These are phyloP conservation scores for Octomys mimax DNA, from an alignment of 2,797 vertebrate genomes.

Conservation along the genomic window DNA sequence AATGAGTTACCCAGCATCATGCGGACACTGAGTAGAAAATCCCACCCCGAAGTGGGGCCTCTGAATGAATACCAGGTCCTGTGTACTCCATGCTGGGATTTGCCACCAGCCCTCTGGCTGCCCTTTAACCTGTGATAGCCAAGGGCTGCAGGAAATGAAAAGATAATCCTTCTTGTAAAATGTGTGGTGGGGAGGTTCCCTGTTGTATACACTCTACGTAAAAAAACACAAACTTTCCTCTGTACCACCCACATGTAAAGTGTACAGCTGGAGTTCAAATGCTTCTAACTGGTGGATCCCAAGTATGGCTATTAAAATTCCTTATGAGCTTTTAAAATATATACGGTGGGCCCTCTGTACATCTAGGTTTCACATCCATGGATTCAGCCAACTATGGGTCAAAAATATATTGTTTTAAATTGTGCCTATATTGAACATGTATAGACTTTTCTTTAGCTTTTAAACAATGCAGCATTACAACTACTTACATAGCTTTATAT, in stretches of 20 bases:
- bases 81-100: neutral
- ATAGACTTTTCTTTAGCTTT: neutral
- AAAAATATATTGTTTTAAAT: neutral
- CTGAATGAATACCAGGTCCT: neutral
- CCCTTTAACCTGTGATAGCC: neutral
- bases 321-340: neutral
- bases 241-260: constrained; percentile 65
- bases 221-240: constrained; percentile 61
- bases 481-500: neutral
- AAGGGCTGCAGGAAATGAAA: constrained; percentile 53
- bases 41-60: neutral
- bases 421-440: neutral
- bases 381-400: neutral
- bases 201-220: constrained; percentile 23
- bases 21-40: no score
- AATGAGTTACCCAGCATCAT: neutral
- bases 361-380: neutral
- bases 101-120: neutral
- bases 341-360: neutral
- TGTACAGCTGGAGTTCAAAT: constrained; percentile 56
- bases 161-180: constrained; percentile 55
- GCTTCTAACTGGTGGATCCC: neutral
- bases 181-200: neutral
- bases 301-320: neutral
- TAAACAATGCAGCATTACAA: neutral